phyloP scores from a whole-genome alignment of 2,113 vertebrate genomes.

The Leptobrachium ailaonicum region DNA sequence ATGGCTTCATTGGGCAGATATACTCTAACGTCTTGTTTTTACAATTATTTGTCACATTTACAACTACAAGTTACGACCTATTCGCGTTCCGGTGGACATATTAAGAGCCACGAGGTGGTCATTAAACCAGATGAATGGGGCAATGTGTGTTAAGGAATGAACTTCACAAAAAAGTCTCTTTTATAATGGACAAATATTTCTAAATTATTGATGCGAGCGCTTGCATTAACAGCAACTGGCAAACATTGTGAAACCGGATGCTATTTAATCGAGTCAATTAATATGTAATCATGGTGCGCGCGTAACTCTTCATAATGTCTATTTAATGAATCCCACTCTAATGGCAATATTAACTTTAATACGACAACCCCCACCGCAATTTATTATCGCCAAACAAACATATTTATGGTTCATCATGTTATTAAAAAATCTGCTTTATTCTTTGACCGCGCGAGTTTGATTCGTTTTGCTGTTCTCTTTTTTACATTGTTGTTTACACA shows the following conservation, averaged over 20 bases:
- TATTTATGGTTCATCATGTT: not conserved
- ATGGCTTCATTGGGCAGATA: not conserved
- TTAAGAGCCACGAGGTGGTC: not conserved
- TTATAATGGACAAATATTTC: slow-evolving; percentile 21
- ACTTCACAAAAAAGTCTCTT: slow-evolving; percentile 1
- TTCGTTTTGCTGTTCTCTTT: no score
- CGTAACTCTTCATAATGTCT: slow-evolving; percentile 18
- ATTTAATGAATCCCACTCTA: slow-evolving; percentile 25
- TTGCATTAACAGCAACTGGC: not conserved
- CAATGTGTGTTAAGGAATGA: not conserved
- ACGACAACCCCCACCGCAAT: not conserved
- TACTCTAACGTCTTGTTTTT: not conserved
- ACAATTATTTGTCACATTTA: not conserved
- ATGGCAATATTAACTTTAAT: slow-evolving; percentile 4
- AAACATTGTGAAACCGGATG: slow-evolving; percentile 14
- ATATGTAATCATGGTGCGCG: slow-evolving; percentile 6
- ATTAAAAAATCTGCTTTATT: not conserved
- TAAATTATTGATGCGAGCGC: slow-evolving; percentile 5
- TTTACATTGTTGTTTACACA: no score
- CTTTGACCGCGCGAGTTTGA: not conserved
- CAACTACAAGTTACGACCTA: not conserved
- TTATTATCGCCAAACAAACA: not conserved
- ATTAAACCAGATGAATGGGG: not conserved
- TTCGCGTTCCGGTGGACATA: not conserved
- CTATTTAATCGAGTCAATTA: slow-evolving; percentile 11